Percentiles rank a stretch among this genome's conserved stretches.
Conservation (phyloP, 1,140 invertebrate genomes). For the Heliconius hermathena region DNA sequence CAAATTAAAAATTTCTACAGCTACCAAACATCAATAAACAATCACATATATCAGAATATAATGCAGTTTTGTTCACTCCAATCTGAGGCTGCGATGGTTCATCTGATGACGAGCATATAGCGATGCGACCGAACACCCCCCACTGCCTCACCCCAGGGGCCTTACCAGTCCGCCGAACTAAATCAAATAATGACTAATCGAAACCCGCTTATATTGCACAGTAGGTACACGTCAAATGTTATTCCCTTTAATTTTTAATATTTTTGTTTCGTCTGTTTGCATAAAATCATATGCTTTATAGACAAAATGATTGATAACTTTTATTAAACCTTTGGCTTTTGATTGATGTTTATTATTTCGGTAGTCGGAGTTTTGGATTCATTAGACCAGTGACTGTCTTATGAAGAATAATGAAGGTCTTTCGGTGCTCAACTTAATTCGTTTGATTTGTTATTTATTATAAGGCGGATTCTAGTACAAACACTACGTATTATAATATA, state of each 20-base stretch:
- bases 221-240: slow-evolving; percentile 80
- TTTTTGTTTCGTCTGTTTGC: slow-evolving; percentile 75
- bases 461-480: slow-evolving; percentile 46
- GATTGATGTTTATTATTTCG: slow-evolving; percentile 81
- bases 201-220: slow-evolving; percentile 80
- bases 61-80: slow-evolving; percentile 49
- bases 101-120: slow-evolving; percentile 68
- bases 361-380: slow-evolving; percentile 79
- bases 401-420: slow-evolving; percentile 77
- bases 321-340: slow-evolving; percentile 74
- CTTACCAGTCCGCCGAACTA: slow-evolving; percentile 69
- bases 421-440: slow-evolving; percentile 51
- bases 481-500: slow-evolving; percentile 64
- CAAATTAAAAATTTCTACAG: background rate
- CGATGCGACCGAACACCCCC: slow-evolving; percentile 67
- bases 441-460: slow-evolving; percentile 49
- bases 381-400: slow-evolving; percentile 73
- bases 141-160: slow-evolving; percentile 67
- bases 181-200: slow-evolving; percentile 82
- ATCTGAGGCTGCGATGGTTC: slow-evolving; percentile 67
- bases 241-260: slow-evolving; percentile 77
- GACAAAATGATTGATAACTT: slow-evolving; percentile 79
- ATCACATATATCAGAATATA: slow-evolving; percentile 29
- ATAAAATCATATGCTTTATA: slow-evolving; percentile 77
- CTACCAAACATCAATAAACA: background rate